phyloP scores from a whole-genome alignment of 2,797 vertebrate species.

The Ciconia nigra region DNA sequence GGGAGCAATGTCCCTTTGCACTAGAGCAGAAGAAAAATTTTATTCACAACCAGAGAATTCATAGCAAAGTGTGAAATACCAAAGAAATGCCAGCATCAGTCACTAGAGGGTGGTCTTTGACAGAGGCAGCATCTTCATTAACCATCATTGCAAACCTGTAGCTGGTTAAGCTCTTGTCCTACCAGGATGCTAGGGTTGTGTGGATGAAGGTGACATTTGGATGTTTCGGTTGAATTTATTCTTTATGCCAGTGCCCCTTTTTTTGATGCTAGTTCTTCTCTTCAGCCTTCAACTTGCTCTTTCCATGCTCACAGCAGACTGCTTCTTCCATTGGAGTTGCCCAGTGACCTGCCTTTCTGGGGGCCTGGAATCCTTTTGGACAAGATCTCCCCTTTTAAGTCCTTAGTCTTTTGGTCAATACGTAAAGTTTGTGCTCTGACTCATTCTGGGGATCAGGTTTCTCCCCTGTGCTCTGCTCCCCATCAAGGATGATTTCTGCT shows the following conservation, averaged over 20 bases:
- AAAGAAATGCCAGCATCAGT: neutral
- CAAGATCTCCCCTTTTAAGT: neutral
- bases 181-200: neutral
- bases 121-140: neutral
- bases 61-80: neutral
- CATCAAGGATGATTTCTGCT: neutral
- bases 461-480: neutral
- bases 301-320: neutral
- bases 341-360: neutral
- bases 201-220: neutral
- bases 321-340: neutral
- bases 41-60: neutral
- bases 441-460: neutral
- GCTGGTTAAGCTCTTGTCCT: neutral
- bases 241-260: neutral
- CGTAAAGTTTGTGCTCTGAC: neutral
- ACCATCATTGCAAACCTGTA: neutral
- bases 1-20: neutral
- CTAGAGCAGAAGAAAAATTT: neutral
- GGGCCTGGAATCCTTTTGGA: neutral
- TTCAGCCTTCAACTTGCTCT: neutral
- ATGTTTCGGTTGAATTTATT: neutral
- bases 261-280: neutral
- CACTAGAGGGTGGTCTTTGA: slow-evolving; percentile 12
- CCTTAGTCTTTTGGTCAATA: neutral